Evolutionary conservation across 2,113 vertebrate genomes (phyloP).

Genomic region (Beaufortia kweichowensis): DNA sequence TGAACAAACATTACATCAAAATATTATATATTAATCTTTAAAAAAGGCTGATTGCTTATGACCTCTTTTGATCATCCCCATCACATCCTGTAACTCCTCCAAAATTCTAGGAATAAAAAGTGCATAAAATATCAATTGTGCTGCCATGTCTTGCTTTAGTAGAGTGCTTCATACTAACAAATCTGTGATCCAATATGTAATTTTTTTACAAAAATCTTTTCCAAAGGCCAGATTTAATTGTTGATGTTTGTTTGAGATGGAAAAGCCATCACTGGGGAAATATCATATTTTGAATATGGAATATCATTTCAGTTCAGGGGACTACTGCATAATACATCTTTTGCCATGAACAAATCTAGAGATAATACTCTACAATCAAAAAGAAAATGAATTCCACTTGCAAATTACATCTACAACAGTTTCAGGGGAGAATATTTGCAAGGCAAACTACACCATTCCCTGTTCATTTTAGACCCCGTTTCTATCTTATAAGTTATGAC

Average conservation of each 20-base stretch:
- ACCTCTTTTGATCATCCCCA: too few species aligned
- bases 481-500: neutral
- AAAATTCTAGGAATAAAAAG: too few species aligned
- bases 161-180: neutral
- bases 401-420: slow-evolving; percentile 37
- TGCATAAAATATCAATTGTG: too few species aligned
- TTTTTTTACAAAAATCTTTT: neutral
- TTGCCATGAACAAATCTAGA: slow-evolving; percentile 37
- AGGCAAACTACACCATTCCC: slow-evolving; percentile 30
- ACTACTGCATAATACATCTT: slow-evolving; percentile 32
- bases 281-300: slow-evolving; percentile 33
- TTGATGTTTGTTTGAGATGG: neutral
- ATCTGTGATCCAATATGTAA: neutral
- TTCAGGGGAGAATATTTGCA: slow-evolving; percentile 27
- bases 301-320: slow-evolving; percentile 11
- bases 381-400: slow-evolving; percentile 39
- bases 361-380: slow-evolving; percentile 39
- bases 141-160: neutral
- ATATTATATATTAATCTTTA: too few species aligned
- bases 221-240: slow-evolving; percentile 26
- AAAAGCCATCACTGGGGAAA: slow-evolving; percentile 17
- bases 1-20: too few species aligned
- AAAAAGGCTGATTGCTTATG: too few species aligned
- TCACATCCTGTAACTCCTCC: too few species aligned
- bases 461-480: neutral